Conservation (phyloP, 2,888 invertebrate species). For the Chironomus tentans region DNA sequence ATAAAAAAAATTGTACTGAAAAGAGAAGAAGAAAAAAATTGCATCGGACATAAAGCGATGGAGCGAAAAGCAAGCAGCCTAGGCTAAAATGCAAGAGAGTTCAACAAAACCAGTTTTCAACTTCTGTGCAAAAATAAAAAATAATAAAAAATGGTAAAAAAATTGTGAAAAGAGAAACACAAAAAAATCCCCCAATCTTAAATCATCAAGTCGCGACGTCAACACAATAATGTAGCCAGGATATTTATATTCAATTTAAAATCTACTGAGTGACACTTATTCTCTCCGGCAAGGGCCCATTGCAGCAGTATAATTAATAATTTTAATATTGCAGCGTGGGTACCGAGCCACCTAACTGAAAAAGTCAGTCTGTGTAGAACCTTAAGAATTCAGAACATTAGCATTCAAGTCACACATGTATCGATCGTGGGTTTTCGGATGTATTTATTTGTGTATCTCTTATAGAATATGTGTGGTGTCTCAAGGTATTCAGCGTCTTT, state of each 20-base stretch:
- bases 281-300: not conserved
- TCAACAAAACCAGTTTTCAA: not conserved
- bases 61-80: not conserved
- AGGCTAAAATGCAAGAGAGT: not conserved
- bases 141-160: not conserved
- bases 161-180: not conserved
- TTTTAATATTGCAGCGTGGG: not conserved
- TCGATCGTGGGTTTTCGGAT: not conserved
- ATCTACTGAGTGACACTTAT: not conserved
- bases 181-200: not conserved
- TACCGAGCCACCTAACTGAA: not conserved
- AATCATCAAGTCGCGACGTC: conserved; percentile 3
- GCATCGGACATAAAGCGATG: not conserved
- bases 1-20: not conserved
- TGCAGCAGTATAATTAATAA: not conserved
- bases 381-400: not conserved
- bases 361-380: too few species aligned
- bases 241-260: not conserved
- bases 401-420: not conserved
- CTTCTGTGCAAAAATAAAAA: not conserved
- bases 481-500: not conserved
- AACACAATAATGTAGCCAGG: not conserved
- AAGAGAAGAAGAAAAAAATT: not conserved
- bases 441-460: not conserved
- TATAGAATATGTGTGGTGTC: not conserved